phyloP scores from a whole-genome alignment of 2,888 invertebrate species.

The Dryobota labecula region DNA sequence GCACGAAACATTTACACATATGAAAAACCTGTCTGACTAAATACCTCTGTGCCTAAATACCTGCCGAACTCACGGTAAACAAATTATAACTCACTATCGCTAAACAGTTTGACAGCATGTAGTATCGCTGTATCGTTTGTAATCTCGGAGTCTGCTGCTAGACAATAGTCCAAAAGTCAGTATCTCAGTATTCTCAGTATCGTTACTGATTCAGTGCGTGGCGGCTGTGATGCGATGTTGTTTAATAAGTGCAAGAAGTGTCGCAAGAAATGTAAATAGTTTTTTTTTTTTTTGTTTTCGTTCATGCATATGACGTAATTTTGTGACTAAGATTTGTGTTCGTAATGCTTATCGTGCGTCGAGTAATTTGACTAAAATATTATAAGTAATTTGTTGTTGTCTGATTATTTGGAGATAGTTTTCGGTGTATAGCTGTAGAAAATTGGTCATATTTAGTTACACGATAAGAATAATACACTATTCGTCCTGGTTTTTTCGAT shows the following conservation, averaged over 20 bases:
- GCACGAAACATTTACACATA: not conserved
- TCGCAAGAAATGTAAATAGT: conserved; percentile 81
- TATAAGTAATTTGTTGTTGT: conserved; percentile 29
- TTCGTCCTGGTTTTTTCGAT: too few species aligned
- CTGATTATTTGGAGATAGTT: conserved; percentile 12
- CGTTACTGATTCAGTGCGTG: conserved; percentile 18
- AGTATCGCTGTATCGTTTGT: conserved; percentile 19
- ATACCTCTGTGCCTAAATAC: not conserved
- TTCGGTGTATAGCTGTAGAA: conserved; percentile 10
- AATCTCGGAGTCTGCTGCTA: conserved; percentile 11
- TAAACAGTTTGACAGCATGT: conserved; percentile 27
- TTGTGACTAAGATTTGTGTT: conserved; percentile 12
- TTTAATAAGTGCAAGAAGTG: conserved; percentile 86
- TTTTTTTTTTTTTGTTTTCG: conserved; percentile 28
- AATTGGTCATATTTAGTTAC: not conserved
- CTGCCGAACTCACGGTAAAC: conserved; percentile 7
- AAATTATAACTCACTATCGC: conserved; percentile 39
- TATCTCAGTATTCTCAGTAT: conserved; percentile 16
- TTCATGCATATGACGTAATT: conserved; percentile 26
- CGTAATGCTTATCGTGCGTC: conserved; percentile 8
- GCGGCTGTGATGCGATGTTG: conserved; percentile 73
- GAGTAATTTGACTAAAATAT: conserved; percentile 16
- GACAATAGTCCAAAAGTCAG: conserved; percentile 3
- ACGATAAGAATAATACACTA: too few species aligned
- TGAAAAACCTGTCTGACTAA: conserved; percentile 17